Conservation (phyloP, 1,140 invertebrate species). For the Pogonognathellus flavescens region DNA sequence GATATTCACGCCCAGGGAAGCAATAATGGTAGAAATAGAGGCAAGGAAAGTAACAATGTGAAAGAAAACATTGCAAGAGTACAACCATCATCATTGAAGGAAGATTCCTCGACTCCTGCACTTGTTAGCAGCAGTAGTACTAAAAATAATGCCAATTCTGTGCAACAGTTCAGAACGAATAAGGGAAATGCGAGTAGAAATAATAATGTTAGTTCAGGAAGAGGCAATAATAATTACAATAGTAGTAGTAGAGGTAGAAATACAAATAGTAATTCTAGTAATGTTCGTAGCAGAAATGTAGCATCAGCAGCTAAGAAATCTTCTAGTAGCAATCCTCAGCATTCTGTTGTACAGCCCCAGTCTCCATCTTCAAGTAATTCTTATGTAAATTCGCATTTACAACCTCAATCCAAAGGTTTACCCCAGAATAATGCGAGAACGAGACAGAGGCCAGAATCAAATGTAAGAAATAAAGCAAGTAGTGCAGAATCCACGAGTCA, state of each 20-base stretch:
- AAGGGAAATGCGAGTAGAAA: conserved; percentile 11
- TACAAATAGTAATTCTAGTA: conserved; percentile 29
- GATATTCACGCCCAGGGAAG: neutral
- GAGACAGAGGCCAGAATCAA: neutral
- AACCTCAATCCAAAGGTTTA: conserved; percentile 6
- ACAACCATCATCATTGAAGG: too few relatives aligned
- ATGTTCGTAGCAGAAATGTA: conserved; percentile 26
- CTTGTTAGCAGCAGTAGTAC: too few relatives aligned
- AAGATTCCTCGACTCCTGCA: too few relatives aligned
- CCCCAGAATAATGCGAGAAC: conserved; percentile 10
- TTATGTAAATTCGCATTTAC: conserved; percentile 11
- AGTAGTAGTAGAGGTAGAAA: neutral
- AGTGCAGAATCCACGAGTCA: neutral
- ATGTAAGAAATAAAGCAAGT: conserved; percentile 1
- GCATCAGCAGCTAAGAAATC: neutral
- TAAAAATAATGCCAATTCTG: neutral
- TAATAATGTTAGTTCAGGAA: conserved; percentile 10
- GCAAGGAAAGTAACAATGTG: too few relatives aligned
- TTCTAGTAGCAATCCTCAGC: neutral
- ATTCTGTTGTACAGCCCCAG: neutral
- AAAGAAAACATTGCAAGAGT: too few relatives aligned
- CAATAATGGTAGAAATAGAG: neutral
- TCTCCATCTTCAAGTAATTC: neutral
- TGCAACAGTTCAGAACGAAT: neutral
- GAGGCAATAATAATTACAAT: neutral